These are phyloP conservation scores for Delichon dasypus DNA, from an alignment of 2,797 vertebrate species.

Conservation along the genomic window DNA sequence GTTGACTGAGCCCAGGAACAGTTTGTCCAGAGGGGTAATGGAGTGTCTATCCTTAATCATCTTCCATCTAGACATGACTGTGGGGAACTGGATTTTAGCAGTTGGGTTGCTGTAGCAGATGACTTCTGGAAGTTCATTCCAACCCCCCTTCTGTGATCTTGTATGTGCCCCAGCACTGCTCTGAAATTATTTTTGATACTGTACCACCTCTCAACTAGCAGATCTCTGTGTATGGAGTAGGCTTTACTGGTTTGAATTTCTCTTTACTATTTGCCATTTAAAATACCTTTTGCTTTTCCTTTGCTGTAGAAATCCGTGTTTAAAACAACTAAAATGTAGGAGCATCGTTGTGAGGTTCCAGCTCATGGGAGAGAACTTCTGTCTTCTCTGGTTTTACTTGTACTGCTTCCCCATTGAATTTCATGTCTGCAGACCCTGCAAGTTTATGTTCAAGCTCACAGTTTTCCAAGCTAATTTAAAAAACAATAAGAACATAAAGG, in stretches of 20 bases:
- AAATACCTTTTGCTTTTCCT: neutral
- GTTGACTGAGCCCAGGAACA: neutral
- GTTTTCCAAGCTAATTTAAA: neutral
- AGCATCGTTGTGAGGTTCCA: neutral
- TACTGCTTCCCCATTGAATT: neutral
- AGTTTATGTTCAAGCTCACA: neutral
- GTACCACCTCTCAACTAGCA: neutral
- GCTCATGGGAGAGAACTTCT: neutral
- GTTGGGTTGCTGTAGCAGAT: neutral
- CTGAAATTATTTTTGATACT: neutral
- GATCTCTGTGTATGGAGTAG: neutral
- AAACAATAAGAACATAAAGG: neutral
- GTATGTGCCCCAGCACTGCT: neutral
- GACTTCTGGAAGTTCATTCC: neutral
- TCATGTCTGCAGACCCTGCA: neutral
- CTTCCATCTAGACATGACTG: fast-evolving
- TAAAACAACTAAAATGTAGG: neutral
- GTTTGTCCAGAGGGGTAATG: neutral
- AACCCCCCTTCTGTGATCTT: neutral
- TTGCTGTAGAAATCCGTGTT: neutral
- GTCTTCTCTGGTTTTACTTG: neutral
- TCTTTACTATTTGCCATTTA: neutral
- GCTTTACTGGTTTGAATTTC: neutral
- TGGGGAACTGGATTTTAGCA: neutral
- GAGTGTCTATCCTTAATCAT: neutral